Evolutionary conservation across 2,797 vertebrate species (phyloP).

Genomic region (Cyclura pinguis): DNA sequence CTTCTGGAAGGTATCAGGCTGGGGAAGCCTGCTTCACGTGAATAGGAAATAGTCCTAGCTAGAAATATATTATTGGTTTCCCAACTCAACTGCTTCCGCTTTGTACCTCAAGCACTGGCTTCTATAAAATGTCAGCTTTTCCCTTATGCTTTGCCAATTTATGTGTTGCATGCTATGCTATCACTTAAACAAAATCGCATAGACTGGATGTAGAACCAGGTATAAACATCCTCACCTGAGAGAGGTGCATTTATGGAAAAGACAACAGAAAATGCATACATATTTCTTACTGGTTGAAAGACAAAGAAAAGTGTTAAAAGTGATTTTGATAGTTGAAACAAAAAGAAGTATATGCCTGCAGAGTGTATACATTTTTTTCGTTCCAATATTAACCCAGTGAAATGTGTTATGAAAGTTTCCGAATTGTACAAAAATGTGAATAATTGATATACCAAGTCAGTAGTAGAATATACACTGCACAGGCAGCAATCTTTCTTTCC

Average conservation of each 20-base stretch:
- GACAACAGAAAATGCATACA: background rate
- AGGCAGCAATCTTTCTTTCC: background rate
- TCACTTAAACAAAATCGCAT: conserved; percentile 29
- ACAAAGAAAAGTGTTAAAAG: background rate
- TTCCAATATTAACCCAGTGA: background rate
- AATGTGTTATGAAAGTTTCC: background rate
- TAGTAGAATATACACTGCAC: background rate
- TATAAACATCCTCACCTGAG: background rate
- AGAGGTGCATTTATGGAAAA: background rate
- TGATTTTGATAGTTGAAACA: background rate
- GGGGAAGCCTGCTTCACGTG: background rate
- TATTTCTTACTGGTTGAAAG: background rate
- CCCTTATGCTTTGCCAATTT: conserved; percentile 21
- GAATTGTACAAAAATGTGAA: background rate
- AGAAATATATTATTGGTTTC: background rate
- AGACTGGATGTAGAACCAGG: background rate
- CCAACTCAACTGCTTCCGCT: background rate
- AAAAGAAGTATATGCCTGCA: background rate
- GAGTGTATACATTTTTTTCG: background rate
- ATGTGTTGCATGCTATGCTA: conserved; percentile 24
- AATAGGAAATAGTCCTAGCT: background rate
- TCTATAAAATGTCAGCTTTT: background rate
- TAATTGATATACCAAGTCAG: background rate
- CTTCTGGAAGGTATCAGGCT: background rate
- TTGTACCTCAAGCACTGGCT: background rate